Evolutionary conservation across 2,888 invertebrate species (phyloP).

Genomic region (Cantharis lateralis): DNA sequence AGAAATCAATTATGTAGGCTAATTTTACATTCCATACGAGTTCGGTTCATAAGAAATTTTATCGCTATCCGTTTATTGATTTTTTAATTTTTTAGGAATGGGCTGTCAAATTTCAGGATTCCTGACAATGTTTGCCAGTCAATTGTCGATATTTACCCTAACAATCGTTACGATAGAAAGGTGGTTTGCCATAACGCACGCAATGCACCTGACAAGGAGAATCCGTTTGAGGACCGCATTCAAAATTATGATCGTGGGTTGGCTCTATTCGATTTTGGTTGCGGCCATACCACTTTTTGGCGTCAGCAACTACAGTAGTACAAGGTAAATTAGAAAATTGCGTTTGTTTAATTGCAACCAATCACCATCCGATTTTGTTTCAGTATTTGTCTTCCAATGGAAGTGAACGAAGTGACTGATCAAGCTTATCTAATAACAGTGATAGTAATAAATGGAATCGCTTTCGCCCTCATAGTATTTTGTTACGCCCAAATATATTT

Average conservation of each 20-base stretch:
- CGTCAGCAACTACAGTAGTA: slow-evolving; percentile 86
- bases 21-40: slow-evolving; percentile 17
- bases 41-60: background rate
- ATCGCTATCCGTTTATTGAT: background rate
- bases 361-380: slow-evolving; percentile 35
- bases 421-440: slow-evolving; percentile 75
- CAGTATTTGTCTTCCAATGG: slow-evolving; percentile 89
- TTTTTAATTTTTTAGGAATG: slow-evolving; percentile 56
- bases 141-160: slow-evolving; percentile 85
- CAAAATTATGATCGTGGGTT: slow-evolving; percentile 77
- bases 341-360: background rate
- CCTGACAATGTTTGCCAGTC: slow-evolving; percentile 84
- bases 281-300: slow-evolving; percentile 81
- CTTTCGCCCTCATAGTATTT: slow-evolving; percentile 81
- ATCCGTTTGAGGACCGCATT: slow-evolving; percentile 75
- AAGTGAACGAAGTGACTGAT: slow-evolving; percentile 71
- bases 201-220: slow-evolving; percentile 80
- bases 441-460: slow-evolving; percentile 76
- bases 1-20: background rate
- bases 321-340: slow-evolving; percentile 59
- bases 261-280: slow-evolving; percentile 77
- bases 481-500: slow-evolving; percentile 88
- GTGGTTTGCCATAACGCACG: slow-evolving; percentile 83
- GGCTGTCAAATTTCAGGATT: slow-evolving; percentile 89
- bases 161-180: slow-evolving; percentile 85